Percentiles rank a stretch among this genome's conserved stretches.
These are phyloP conservation scores for Eupeodes latifasciatus DNA, from an alignment of 2,888 invertebrate species.

Conservation along the genomic window DNA sequence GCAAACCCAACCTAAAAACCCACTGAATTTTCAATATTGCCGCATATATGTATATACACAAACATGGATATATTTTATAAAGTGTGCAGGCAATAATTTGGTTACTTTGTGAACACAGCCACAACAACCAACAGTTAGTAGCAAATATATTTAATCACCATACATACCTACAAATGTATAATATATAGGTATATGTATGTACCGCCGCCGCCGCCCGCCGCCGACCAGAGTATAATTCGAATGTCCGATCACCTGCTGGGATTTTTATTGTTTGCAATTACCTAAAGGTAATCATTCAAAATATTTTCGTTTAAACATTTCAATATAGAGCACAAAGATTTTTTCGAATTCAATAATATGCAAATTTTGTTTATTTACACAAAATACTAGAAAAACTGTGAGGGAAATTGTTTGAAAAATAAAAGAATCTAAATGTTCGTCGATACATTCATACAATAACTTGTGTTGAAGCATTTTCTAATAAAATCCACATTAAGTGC, in stretches of 20 bases:
- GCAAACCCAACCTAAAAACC: background rate
- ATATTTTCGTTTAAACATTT: constrained; percentile 59
- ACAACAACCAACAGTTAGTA: background rate
- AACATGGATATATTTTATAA: no score
- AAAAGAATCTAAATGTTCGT: background rate
- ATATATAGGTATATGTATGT: no score
- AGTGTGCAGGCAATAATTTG: no score
- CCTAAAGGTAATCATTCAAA: constrained; percentile 68
- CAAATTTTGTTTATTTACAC: constrained; percentile 60
- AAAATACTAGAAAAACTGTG: constrained; percentile 11
- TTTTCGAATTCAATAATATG: constrained; percentile 24
- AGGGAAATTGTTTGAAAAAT: background rate
- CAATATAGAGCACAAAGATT: constrained; percentile 39
- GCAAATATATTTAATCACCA: no score
- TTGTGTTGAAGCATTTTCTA: constrained; percentile 33
- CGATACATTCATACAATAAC: background rate
- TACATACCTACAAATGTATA: no score
- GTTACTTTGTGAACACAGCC: background rate
- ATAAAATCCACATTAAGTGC: constrained; percentile 57
- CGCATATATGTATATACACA: no score
- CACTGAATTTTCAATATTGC: no score
- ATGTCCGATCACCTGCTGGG: constrained; percentile 67
- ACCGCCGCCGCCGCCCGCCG: background rate
- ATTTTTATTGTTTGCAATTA: constrained; percentile 70
- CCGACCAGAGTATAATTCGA: background rate